Evolutionary conservation across 2,797 vertebrate genomes (phyloP).

Genomic region (Rhyacichthys aspro): DNA sequence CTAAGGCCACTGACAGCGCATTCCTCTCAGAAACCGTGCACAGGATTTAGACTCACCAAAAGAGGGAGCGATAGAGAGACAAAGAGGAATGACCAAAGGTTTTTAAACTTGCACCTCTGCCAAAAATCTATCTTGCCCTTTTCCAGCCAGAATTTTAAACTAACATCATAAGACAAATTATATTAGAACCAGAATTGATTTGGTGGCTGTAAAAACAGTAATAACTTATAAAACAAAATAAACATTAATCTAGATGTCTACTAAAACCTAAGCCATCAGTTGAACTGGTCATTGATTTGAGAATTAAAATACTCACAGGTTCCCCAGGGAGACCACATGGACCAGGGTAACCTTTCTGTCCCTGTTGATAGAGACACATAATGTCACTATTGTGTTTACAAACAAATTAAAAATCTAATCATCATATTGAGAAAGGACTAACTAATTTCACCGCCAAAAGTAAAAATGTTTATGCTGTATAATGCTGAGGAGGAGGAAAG

Average conservation of each 20-base stretch:
- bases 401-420: neutral
- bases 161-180: no score
- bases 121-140: slow-evolving; percentile 50
- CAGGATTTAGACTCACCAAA: slow-evolving; percentile 35
- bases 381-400: slow-evolving; percentile 16
- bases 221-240: no score
- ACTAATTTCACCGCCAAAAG: no score
- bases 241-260: slow-evolving; percentile 72
- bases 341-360: slow-evolving; percentile 91
- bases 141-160: slow-evolving; percentile 75
- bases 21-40: slow-evolving; percentile 42
- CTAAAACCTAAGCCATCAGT: neutral
- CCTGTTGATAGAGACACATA: slow-evolving; percentile 67
- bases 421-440: neutral
- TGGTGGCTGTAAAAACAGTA: no score
- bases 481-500: slow-evolving; percentile 25
- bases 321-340: slow-evolving; percentile 90
- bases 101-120: slow-evolving; percentile 74
- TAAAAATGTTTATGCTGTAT: no score
- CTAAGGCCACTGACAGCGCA: slow-evolving; percentile 32
- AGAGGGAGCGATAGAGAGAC: slow-evolving; percentile 8
- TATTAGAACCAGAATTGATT: no score
- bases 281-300: neutral
- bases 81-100: slow-evolving; percentile 54
- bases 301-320: slow-evolving; percentile 84